Evolutionary conservation across 2,113 vertebrate species (phyloP).

Genomic region (Bufo bufo): DNA sequence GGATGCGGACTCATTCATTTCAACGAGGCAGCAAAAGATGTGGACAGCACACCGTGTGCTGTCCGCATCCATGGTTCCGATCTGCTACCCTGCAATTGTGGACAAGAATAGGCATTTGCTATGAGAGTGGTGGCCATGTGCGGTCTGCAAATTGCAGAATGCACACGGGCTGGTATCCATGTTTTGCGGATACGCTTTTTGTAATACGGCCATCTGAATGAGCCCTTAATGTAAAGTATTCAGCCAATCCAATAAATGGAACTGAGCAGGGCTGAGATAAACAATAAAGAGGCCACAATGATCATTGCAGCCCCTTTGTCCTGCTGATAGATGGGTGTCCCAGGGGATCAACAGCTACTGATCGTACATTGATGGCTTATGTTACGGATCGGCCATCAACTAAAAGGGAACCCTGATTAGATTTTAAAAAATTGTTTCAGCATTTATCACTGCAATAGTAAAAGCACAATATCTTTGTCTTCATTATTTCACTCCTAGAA

Average conservation of each 20-base stretch:
- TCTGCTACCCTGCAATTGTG: no score
- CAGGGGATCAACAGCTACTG: neutral
- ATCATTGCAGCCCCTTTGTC: neutral
- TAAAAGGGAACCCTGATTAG: neutral
- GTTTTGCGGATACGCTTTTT: no score
- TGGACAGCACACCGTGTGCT: no score
- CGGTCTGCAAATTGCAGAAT: no score
- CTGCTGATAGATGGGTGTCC: neutral
- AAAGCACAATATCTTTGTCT: conserved; percentile 7
- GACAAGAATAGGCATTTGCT: no score
- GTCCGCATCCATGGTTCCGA: no score
- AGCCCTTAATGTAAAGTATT: no score
- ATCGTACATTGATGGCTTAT: neutral
- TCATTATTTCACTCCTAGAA: neutral
- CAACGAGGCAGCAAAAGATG: no score
- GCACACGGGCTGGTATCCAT: no score
- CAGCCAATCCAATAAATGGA: neutral
- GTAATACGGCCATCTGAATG: no score
- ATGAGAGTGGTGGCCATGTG: no score
- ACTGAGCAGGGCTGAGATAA: neutral
- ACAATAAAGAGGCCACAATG: neutral
- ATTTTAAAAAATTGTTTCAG: neutral
- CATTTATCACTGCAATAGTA: neutral
- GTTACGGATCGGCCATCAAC: neutral
- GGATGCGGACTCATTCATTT: no score